Base-by-base conservation (phyloP, 2,797 vertebrate genomes). In the Onychomys leucogaster region DNA sequence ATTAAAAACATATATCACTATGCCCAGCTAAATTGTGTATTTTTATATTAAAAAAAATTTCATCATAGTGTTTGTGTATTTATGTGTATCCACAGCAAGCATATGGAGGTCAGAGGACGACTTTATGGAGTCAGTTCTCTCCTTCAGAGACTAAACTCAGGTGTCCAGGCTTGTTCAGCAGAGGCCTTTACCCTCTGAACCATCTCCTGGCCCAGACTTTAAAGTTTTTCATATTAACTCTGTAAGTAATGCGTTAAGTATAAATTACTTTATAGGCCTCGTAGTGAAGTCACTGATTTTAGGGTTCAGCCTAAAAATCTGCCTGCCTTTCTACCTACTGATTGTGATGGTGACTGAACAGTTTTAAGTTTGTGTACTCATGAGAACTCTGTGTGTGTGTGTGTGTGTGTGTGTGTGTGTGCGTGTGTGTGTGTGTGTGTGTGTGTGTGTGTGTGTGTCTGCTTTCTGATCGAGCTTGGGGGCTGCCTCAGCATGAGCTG, bases 231-330 rank as follows among this genome's bases (percentile, higher is more conserved):
- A 59, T 13, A 32, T 43, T 88, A 75, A 32, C n/a, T 43, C 49
- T 59, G 63, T 55, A 87, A 34, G 67, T 32, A 59, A 75, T 75
- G 52, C 16, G 8, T 71, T 63, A 55, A 63, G 73, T 12, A 85
- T 81, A 32, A 29, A 73, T 61, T 80, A 32, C 37, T 76, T 71
- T 71, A 34, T 27, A 71, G 81, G 29, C 37, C 25, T 65, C 73
- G 41, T 34, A 52, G 43, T 69, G n/a, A 88, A 89, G 75, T 14
- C 25, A 49, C 17, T 65, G 52, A 65, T 67, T 61, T 86, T 82
- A 82, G 65, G 34, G 65, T 73, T n/a, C 77, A 89, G 67, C 46
- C n/a, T 71, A 52, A n/a, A 69, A 25, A 80, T 81, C 43, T 96
- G 29, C 32, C 52, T 37, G 76, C 87, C 59, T 59, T 7, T 69